These are phyloP conservation scores for Onthophagus taurus DNA, from an alignment of 1,140 invertebrate species.

Conservation along the genomic window DNA sequence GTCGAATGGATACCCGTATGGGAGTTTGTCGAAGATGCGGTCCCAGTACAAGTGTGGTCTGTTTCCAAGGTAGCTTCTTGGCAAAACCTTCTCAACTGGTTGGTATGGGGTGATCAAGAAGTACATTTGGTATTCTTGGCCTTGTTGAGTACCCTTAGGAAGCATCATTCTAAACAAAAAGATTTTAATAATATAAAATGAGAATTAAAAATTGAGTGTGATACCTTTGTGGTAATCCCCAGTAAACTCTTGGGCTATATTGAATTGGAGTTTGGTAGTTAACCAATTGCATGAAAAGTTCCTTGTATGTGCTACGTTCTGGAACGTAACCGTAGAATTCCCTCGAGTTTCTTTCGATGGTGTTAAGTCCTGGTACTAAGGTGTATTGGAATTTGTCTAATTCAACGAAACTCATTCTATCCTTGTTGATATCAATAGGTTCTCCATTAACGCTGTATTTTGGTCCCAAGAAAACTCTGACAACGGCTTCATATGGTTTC, in stretches of 20 bases:
- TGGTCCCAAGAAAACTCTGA: slow-evolving; percentile 60
- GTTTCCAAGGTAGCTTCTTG: slow-evolving; percentile 15
- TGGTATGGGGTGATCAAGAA: slow-evolving; percentile 43
- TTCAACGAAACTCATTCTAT: slow-evolving; percentile 52
- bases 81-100: neutral
- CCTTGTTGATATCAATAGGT: slow-evolving; percentile 38
- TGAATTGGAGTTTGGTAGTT: slow-evolving; percentile 42
- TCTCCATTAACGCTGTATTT: slow-evolving; percentile 52
- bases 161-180: slow-evolving; percentile 49
- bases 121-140: slow-evolving; percentile 50
- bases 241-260: slow-evolving; percentile 42
- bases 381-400: slow-evolving; percentile 39
- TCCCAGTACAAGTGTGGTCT: slow-evolving; percentile 32
- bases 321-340: slow-evolving; percentile 50
- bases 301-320: slow-evolving; percentile 51
- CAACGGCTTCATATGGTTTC: slow-evolving; percentile 41
- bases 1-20: slow-evolving; percentile 61
- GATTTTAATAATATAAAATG: slow-evolving; percentile 10
- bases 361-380: slow-evolving; percentile 53
- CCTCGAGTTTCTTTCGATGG: slow-evolving; percentile 53
- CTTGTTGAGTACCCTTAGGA: slow-evolving; percentile 49
- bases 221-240: slow-evolving; percentile 39
- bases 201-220: neutral
- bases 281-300: slow-evolving; percentile 41
- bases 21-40: slow-evolving; percentile 40